A percentile compares a stretch with the other conserved stretches of the same genome.
Evolutionary conservation across 2,888 invertebrate species (phyloP).

Genomic region (Cylloceria caligata): DNA sequence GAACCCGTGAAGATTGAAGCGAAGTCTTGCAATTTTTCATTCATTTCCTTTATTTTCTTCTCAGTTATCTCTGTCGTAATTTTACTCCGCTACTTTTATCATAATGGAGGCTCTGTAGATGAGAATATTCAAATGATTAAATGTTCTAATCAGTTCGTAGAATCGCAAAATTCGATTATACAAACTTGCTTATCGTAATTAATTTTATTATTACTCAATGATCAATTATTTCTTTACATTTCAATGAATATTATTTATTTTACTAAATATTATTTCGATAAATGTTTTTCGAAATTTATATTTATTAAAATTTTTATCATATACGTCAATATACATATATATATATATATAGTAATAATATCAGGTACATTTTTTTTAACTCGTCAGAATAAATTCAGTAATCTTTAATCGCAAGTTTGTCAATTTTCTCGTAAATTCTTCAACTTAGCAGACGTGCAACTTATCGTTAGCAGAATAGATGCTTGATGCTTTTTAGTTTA

Average conservation of each 20-base stretch:
- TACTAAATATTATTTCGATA: too few species aligned
- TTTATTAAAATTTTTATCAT: background rate
- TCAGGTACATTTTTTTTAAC: too few species aligned
- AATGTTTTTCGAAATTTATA: background rate
- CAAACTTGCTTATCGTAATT: background rate
- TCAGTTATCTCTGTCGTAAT: background rate
- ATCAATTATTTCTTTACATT: background rate
- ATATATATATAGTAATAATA: too few species aligned
- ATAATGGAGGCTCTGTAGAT: background rate
- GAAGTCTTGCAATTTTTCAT: constrained; percentile 12
- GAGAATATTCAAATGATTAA: background rate
- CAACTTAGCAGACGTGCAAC: too few species aligned
- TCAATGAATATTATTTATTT: too few species aligned
- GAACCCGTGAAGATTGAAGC: constrained; percentile 12
- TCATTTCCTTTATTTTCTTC: background rate
- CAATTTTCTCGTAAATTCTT: too few species aligned
- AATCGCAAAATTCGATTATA: background rate
- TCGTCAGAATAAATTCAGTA: too few species aligned
- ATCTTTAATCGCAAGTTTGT: too few species aligned
- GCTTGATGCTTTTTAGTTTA: constrained; percentile 9
- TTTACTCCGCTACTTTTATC: background rate
- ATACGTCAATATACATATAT: too few species aligned
- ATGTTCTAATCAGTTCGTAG: background rate
- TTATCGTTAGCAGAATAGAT: too few species aligned
- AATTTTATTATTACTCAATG: too few species aligned